These are phyloP conservation scores for Chromobotia macracanthus DNA, from an alignment of 2,797 vertebrate species.

Conservation along the genomic window DNA sequence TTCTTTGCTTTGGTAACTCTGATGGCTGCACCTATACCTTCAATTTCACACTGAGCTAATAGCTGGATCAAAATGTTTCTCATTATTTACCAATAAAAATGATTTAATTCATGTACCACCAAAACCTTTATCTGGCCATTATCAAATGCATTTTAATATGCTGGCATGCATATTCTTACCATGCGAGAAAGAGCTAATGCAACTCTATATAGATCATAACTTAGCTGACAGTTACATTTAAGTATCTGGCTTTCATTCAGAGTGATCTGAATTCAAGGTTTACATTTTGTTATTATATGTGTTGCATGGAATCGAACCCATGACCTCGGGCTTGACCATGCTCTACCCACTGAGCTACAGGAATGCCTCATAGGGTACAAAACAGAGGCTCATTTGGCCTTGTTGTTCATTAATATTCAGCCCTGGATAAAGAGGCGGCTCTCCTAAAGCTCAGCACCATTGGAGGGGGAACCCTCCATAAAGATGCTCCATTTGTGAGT, in stretches of 20 bases:
- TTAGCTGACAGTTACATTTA: no score
- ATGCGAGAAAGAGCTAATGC: neutral
- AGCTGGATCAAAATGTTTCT: neutral
- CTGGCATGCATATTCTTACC: neutral
- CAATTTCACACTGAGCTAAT: neutral
- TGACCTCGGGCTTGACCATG: neutral
- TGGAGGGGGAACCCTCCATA: slow-evolving; percentile 31
- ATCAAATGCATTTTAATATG: neutral
- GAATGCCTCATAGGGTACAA: neutral
- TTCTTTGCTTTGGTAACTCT: neutral
- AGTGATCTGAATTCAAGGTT: neutral
- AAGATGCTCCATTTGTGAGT: slow-evolving; percentile 38
- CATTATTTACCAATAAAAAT: neutral
- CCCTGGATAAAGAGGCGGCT: slow-evolving; percentile 36
- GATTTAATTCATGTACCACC: neutral
- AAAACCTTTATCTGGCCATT: neutral
- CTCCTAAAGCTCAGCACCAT: slow-evolving; percentile 56
- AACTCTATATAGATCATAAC: neutral
- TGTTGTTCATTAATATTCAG: slow-evolving; percentile 39
- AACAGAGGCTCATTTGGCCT: slow-evolving; percentile 1
- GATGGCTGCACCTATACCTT: neutral
- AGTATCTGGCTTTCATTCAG: neutral
- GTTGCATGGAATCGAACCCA: no score
- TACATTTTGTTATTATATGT: neutral
- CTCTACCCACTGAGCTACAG: neutral